Percentiles rank a stretch among this genome's conserved stretches.
Evolutionary conservation across 2,113 vertebrate genomes (phyloP).

Genomic region (Haplotaxodon microlepis): DNA sequence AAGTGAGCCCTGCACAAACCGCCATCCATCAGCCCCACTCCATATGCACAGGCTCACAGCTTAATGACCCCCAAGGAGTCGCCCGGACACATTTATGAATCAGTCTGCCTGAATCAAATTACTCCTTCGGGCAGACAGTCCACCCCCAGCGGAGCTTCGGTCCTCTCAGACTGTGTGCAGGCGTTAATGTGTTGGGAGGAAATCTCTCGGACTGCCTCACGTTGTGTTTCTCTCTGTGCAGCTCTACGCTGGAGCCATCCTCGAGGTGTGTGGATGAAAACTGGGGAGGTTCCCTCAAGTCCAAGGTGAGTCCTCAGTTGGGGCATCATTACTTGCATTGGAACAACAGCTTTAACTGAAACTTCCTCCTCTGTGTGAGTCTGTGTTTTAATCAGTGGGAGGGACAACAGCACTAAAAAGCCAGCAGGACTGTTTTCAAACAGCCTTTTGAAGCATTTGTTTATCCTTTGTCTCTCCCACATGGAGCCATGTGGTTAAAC

Average conservation of each 20-base stretch:
- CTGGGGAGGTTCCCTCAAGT: constrained; percentile 99
- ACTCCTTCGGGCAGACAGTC: neutral
- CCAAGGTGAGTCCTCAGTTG: constrained; percentile 80
- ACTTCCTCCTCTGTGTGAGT: neutral
- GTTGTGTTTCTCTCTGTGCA: constrained; percentile 39
- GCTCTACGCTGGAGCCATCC: constrained; percentile 94
- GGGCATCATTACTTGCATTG: neutral
- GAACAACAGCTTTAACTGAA: neutral
- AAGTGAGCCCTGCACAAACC: constrained; percentile 11
- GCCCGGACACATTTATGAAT: constrained; percentile 36
- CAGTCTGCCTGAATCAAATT: constrained; percentile 26
- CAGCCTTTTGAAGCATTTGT: neutral
- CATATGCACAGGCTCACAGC: constrained; percentile 31
- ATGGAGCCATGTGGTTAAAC: neutral
- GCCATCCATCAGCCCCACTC: constrained; percentile 46
- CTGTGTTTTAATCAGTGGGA: neutral
- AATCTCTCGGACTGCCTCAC: neutral
- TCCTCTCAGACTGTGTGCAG: neutral
- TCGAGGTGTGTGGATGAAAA: constrained; percentile 99
- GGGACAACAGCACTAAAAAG: neutral
- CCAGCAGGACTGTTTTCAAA: neutral
- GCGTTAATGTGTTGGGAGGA: neutral
- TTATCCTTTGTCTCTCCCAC: neutral
- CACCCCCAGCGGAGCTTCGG: neutral
- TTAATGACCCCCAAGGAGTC: constrained; percentile 43